Evolutionary conservation across 2,888 invertebrate species (phyloP).

Genomic region (Chelonus formosanus): DNA sequence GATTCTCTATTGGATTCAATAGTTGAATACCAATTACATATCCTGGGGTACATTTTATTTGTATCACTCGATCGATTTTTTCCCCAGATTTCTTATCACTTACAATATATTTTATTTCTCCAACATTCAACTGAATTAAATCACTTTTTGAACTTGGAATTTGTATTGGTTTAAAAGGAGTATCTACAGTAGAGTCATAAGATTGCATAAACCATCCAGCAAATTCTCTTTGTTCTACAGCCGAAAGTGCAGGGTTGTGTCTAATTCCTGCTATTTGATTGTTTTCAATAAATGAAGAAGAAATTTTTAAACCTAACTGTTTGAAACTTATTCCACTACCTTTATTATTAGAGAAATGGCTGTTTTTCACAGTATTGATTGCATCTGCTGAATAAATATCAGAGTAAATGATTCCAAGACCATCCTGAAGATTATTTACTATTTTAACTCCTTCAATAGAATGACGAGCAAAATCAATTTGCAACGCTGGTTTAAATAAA

Average conservation of each 20-base stretch:
- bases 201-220: constrained; percentile 88
- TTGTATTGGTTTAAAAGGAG: constrained; percentile 77
- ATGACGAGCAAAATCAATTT: constrained; percentile 86
- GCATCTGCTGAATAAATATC: constrained; percentile 89
- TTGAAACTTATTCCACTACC: constrained; percentile 91
- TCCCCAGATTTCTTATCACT: constrained; percentile 73
- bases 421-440: constrained; percentile 88
- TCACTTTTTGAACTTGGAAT: constrained; percentile 72
- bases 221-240: constrained; percentile 86
- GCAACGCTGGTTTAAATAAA: constrained; percentile 86
- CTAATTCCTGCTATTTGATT: constrained; percentile 89
- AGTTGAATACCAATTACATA: constrained; percentile 90
- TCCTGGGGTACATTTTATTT: constrained; percentile 75
- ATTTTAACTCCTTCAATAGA: constrained; percentile 84
- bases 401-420: constrained; percentile 92
- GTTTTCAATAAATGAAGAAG: constrained; percentile 80
- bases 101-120: constrained; percentile 51
- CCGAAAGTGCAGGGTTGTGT: constrained; percentile 88
- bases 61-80: constrained; percentile 58
- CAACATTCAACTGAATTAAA: constrained; percentile 60
- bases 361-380: constrained; percentile 82
- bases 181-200: constrained; percentile 74
- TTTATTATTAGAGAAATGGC: constrained; percentile 83
- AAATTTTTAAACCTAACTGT: constrained; percentile 83
- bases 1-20: constrained; percentile 88